Evolutionary conservation across 2,888 invertebrate species (phyloP).

Genomic region (Saturnia japonica): DNA sequence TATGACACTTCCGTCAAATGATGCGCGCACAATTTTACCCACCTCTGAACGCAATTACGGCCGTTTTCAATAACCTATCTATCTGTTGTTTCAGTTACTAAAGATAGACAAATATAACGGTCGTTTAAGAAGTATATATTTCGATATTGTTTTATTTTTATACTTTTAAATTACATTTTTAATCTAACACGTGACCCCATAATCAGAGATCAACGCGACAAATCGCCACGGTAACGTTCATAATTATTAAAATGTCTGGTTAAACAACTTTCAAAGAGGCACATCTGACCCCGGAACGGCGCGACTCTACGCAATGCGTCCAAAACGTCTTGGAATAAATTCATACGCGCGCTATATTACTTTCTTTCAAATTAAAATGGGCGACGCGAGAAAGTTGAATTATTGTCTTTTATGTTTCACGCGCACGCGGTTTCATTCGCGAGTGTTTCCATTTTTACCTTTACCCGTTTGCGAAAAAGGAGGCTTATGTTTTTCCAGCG

Average conservation of each 20-base stretch:
- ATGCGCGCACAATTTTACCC: no score
- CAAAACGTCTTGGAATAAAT: slow-evolving; percentile 3
- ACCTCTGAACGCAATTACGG: no score
- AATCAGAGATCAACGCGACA: slow-evolving; percentile 47
- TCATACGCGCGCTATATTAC: slow-evolving; percentile 2
- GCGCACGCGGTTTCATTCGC: background rate
- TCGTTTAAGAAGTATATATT: no score
- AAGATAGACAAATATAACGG: no score
- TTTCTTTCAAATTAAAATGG: slow-evolving; percentile 13
- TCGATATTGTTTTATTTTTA: no score
- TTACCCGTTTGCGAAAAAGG: no score
- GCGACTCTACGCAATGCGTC: slow-evolving; percentile 18
- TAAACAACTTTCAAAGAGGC: slow-evolving; percentile 59
- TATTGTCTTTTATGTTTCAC: background rate
- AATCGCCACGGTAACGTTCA: slow-evolving; percentile 33
- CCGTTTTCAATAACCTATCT: no score
- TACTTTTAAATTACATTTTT: background rate
- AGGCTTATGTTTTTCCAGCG: no score
- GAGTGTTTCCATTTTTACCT: background rate
- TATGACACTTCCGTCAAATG: no score
- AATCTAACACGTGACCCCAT: slow-evolving; percentile 38
- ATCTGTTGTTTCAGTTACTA: no score
- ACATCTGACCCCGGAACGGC: slow-evolving; percentile 16
- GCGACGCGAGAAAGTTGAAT: slow-evolving; percentile 11
- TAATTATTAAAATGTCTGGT: slow-evolving; percentile 29